Conservation (phyloP, 1,140 invertebrate species). For the Psix sp. region DNA sequence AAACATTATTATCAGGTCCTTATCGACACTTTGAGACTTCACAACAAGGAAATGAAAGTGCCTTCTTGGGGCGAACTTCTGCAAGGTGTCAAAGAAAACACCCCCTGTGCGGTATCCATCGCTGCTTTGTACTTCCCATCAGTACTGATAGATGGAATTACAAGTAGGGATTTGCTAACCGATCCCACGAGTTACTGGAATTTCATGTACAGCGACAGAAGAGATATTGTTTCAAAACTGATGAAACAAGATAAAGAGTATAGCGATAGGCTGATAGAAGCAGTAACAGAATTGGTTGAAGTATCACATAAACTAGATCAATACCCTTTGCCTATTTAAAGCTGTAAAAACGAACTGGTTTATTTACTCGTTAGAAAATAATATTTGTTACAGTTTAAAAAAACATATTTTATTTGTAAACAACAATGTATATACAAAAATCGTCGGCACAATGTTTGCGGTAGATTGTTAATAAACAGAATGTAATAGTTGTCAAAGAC, state of each 20-base stretch:
- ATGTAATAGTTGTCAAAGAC: no score
- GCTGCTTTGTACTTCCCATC: slow-evolving; percentile 67
- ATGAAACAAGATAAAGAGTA: slow-evolving; percentile 64
- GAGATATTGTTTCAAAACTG: slow-evolving; percentile 42
- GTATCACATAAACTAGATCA: slow-evolving; percentile 59
- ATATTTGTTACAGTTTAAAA: no score
- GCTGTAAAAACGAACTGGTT: no score
- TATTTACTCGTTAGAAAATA: no score
- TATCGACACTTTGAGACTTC: slow-evolving; percentile 47
- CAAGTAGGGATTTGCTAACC: slow-evolving; percentile 45
- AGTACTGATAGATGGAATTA: slow-evolving; percentile 64
- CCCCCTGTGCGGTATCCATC: slow-evolving; percentile 63
- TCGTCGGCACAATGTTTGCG: not conserved
- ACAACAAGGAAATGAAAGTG: slow-evolving; percentile 19
- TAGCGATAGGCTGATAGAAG: slow-evolving; percentile 59
- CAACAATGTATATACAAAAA: slow-evolving; percentile 22
- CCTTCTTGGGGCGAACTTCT: slow-evolving; percentile 67
- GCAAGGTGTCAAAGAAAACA: slow-evolving; percentile 67
- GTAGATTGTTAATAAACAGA: no score
- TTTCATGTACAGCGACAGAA: slow-evolving; percentile 62
- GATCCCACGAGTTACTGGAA: slow-evolving; percentile 57
- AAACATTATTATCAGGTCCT: slow-evolving; percentile 68
- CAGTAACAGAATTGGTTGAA: slow-evolving; percentile 66
- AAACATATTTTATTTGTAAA: slow-evolving; percentile 11
- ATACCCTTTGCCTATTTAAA: slow-evolving; percentile 44